Evolutionary conservation across 1,140 invertebrate species (phyloP).

Genomic region (Bombus fervidus): DNA sequence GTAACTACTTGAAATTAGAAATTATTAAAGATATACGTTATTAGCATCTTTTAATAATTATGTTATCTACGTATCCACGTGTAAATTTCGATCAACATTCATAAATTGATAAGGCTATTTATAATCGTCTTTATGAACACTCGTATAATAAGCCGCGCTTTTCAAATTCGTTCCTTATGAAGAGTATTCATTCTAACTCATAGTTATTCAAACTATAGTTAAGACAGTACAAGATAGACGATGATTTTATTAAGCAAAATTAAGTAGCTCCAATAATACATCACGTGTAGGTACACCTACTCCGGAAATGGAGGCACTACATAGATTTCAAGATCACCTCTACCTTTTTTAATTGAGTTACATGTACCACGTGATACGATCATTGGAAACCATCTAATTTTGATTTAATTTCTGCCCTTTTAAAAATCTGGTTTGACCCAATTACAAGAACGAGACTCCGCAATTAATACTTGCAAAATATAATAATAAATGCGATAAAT

Average conservation of each 20-base stretch:
- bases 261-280: background rate
- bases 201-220: background rate
- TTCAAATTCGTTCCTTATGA: background rate
- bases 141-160: background rate
- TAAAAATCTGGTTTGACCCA: background rate
- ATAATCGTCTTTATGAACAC: constrained; percentile 7
- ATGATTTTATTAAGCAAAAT: background rate
- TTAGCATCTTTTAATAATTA: background rate
- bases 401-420: background rate
- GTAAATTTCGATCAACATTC: background rate
- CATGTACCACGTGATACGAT: background rate
- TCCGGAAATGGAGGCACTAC: background rate
- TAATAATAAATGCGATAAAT: background rate
- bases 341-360: no score
- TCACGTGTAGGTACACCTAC: background rate
- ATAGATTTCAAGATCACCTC: background rate
- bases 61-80: background rate
- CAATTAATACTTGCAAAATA: background rate
- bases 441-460: background rate
- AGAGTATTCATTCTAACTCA: background rate
- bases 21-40: background rate
- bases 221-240: background rate
- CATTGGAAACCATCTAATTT: background rate
- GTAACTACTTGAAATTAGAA: background rate
- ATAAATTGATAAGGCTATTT: background rate